Evolutionary conservation across 2,888 invertebrate species (phyloP).

Genomic region (Drosophila longiperda): DNA sequence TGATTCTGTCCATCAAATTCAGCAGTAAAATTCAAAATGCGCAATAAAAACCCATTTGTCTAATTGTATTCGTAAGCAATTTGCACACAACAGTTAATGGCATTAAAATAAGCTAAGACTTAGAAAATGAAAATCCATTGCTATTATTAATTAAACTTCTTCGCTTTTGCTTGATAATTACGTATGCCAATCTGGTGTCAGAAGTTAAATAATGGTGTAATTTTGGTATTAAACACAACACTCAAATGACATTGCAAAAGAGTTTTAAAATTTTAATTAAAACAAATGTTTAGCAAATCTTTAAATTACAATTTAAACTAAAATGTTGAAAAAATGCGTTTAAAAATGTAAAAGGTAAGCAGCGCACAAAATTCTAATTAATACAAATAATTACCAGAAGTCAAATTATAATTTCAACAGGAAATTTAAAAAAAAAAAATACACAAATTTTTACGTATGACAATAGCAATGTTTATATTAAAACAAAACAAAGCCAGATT

Average conservation of each 20-base stretch:
- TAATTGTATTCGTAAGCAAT: conserved; percentile 7
- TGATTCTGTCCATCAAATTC: background rate
- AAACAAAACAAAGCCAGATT: conserved; percentile 51
- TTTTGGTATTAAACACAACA: background rate
- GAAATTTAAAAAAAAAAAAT: background rate
- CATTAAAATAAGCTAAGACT: background rate
- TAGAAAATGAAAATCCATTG: background rate
- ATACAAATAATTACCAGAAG: conserved; percentile 13
- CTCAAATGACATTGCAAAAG: background rate
- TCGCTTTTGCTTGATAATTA: conserved; percentile 23
- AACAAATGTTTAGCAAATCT: conserved; percentile 10
- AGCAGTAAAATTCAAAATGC: background rate
- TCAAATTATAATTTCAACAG: background rate
- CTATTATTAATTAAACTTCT: background rate
- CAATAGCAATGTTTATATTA: conserved; percentile 59
- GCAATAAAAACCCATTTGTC: background rate
- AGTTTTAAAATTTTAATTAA: conserved; percentile 30
- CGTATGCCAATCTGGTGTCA: conserved; percentile 48
- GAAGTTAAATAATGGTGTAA: conserved; percentile 2
- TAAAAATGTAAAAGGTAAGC: conserved; percentile 30
- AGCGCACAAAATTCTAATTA: conserved; percentile 32
- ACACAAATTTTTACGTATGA: background rate
- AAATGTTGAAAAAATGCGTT: background rate
- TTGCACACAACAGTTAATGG: background rate
- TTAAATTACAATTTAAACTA: background rate